Base-by-base conservation (phyloP, 1,140 invertebrate species). In the Probaryconus sp. region DNA sequence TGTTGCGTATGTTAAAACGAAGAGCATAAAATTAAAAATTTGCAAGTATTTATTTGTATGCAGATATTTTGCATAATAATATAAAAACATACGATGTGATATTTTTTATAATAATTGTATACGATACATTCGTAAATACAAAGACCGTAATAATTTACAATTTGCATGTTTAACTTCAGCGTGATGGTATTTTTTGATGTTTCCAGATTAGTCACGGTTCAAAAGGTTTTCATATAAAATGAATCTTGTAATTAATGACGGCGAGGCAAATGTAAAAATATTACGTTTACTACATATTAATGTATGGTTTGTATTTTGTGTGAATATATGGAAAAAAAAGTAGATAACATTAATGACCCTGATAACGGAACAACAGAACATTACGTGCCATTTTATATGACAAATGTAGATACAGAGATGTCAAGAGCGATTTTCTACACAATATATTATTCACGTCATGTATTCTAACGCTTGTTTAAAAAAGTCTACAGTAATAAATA, bases 331-430 rank as follows among this genome's bases (percentile, higher is more conserved):
- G n/a, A n/a, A 24, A 69, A 47, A 70, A 69, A 40, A 37, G 20
- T 9, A 70, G 67, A 70, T 70, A 61, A 61, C 56, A 63, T 33
- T 70, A 70, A 70, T 70, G 56, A 70, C 38, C 60, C 53, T 61
- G 67, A 70, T 70, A 70, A 61, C 48, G 5, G 13, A 38, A 40
- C 11, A 69, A 50, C 40, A 48, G 33, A 70, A 63, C 40, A 55
- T 70, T 55, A 70, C 56, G 43, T 45, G 35, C 43, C 37, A 58
- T 68, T 68, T 68, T 68, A 58, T 13, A 16, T 58, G 43, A 68
- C 53, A 58, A 68, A 68, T 68, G 64, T 58, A 68, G 53, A 68
- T 68, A 51, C 51, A 50, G 51, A 51, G 30, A 58, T 68, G 45
- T 58, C 64, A 68, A 68, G 64, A 35, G 33, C 53, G 20, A 68